phyloP scores from a whole-genome alignment of 2,113 vertebrate genomes.

The Numenius arquata region DNA sequence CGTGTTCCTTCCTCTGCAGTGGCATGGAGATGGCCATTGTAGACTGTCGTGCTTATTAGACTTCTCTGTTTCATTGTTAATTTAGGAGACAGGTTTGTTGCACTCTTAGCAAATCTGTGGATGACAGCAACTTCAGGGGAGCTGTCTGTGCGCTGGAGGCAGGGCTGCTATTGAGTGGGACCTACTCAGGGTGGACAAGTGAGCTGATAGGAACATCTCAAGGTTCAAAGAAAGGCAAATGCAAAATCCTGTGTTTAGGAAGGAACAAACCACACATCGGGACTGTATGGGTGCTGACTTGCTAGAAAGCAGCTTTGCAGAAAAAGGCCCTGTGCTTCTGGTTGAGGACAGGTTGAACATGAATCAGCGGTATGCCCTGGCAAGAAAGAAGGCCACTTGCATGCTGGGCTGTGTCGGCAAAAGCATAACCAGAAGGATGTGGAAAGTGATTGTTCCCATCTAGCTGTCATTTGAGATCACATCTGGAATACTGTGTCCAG shows the following conservation, averaged over 20 bases:
- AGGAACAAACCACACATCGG: background rate
- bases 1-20: background rate
- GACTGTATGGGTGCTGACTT: rapidly evolving
- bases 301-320: background rate
- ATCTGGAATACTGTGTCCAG: background rate
- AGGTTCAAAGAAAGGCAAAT: background rate
- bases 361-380: background rate
- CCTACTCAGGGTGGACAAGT: background rate
- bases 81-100: background rate
- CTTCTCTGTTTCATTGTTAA: background rate
- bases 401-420: background rate
- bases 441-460: background rate
- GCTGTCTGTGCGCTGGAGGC: background rate
- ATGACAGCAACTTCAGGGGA: background rate
- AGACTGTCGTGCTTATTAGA: background rate
- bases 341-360: background rate
- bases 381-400: background rate
- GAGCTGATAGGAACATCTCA: background rate
- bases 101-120: background rate
- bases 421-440: background rate
- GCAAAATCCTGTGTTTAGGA: background rate
- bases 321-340: background rate
- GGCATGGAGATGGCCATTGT: background rate
- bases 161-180: background rate
- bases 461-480: background rate